These are phyloP conservation scores for Poeciliopsis prolifica DNA, from an alignment of 2,113 vertebrate species.

Conservation along the genomic window DNA sequence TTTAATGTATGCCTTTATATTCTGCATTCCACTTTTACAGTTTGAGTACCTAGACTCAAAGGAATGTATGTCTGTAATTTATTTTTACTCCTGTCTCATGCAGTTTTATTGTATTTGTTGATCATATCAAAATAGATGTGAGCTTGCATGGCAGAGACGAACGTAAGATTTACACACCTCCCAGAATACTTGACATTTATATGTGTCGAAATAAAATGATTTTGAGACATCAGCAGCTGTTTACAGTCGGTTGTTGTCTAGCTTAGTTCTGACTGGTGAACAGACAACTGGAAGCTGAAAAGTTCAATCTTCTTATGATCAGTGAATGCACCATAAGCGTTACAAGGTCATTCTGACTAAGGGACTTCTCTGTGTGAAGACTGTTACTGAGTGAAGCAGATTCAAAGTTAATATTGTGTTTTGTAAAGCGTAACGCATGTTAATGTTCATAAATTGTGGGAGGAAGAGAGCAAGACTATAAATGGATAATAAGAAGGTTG, in stretches of 20 bases:
- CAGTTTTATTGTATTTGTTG: not conserved
- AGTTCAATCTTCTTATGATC: not conserved
- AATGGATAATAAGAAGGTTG: too few species aligned
- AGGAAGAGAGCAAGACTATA: too few species aligned
- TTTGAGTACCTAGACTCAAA: not conserved
- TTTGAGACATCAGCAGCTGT: not conserved
- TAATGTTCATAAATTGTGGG: too few species aligned
- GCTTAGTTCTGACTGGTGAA: not conserved
- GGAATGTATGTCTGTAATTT: not conserved
- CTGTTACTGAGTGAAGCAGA: not conserved
- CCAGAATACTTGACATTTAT: not conserved
- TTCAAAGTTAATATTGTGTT: not conserved
- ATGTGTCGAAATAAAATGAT: not conserved
- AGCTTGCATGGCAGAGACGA: not conserved
- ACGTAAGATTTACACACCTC: not conserved
- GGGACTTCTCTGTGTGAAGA: not conserved
- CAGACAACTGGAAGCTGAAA: not conserved
- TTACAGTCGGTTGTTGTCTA: not conserved
- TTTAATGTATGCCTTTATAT: slow-evolving; percentile 24
- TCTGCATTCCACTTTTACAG: not conserved
- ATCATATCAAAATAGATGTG: not conserved
- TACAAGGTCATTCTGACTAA: too few species aligned
- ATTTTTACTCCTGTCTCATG: not conserved
- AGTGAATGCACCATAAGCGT: not conserved
- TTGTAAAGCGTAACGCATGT: too few species aligned